A percentile compares a stretch with the other conserved stretches of the same genome.
phyloP scores from a whole-genome alignment of 2,888 invertebrate species.

The Heliconius cydno region DNA sequence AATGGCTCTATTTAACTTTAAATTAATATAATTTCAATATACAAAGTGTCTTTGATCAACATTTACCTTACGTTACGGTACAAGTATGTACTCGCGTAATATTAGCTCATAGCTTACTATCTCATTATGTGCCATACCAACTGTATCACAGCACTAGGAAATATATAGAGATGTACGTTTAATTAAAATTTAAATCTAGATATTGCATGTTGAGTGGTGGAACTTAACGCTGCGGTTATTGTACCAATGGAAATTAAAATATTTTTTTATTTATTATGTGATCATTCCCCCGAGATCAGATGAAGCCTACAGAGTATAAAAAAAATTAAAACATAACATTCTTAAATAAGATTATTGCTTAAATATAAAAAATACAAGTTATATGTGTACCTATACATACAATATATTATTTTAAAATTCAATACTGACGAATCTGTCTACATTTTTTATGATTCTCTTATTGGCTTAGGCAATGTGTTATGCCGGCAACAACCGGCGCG shows the following conservation, averaged over 20 bases:
- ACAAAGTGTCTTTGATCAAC: constrained; percentile 17
- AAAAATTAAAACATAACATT: too few relatives aligned
- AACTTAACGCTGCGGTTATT: neutral
- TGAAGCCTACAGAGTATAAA: too few relatives aligned
- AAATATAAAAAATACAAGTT: too few relatives aligned
- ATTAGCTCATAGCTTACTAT: constrained; percentile 53
- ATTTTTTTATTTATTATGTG: too few relatives aligned
- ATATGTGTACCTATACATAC: too few relatives aligned
- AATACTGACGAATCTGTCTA: too few relatives aligned
- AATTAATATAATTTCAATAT: constrained; percentile 7
- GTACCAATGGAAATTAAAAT: neutral
- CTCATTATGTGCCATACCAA: constrained; percentile 72
- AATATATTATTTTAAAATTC: too few relatives aligned
- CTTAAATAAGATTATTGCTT: too few relatives aligned
- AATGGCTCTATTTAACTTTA: neutral
- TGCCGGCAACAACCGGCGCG: too few relatives aligned
- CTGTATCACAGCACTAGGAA: constrained; percentile 62
- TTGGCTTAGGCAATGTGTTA: too few relatives aligned
- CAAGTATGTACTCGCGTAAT: constrained; percentile 33
- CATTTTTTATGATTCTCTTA: too few relatives aligned
- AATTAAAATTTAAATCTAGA: constrained; percentile 1
- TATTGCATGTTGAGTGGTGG: neutral
- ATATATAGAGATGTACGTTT: constrained; percentile 52
- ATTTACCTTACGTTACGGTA: constrained; percentile 5
- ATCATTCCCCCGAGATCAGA: too few relatives aligned